A percentile compares a stretch with the other conserved stretches of the same genome.
Conservation (phyloP, 1,140 invertebrate species). For the Archegozetes longisetosus region DNA sequence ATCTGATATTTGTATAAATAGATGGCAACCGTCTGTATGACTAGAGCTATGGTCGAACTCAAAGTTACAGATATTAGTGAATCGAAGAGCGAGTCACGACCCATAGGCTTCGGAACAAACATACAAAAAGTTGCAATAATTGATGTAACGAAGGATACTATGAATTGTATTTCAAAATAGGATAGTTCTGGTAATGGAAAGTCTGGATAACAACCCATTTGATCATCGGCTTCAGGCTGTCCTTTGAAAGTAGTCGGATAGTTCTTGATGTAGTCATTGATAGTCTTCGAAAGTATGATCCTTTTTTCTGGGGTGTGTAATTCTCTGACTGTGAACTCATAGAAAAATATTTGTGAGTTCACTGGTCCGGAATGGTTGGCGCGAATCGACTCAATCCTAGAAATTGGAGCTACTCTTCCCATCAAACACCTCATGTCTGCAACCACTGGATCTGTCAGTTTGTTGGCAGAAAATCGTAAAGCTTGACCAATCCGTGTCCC, state of each 20-base stretch:
- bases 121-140: no score
- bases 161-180: no score
- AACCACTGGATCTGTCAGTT: background rate
- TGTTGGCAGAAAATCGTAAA: background rate
- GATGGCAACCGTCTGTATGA: background rate
- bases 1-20: no score
- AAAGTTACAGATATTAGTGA: no score
- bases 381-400: background rate
- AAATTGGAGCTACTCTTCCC: background rate
- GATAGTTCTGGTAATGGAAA: background rate
- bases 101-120: no score
- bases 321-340: background rate
- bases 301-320: background rate
- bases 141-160: no score
- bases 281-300: background rate
- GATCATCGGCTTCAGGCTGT: background rate
- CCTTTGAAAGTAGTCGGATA: background rate
- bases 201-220: background rate
- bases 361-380: background rate
- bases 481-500: background rate
- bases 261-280: background rate
- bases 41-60: background rate
- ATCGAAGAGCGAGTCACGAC: no score
- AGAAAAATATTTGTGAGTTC: background rate
- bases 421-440: constrained; percentile 1